These are phyloP conservation scores for Peromyscus californicus DNA, from an alignment of 2,113 vertebrate species.

Conservation along the genomic window DNA sequence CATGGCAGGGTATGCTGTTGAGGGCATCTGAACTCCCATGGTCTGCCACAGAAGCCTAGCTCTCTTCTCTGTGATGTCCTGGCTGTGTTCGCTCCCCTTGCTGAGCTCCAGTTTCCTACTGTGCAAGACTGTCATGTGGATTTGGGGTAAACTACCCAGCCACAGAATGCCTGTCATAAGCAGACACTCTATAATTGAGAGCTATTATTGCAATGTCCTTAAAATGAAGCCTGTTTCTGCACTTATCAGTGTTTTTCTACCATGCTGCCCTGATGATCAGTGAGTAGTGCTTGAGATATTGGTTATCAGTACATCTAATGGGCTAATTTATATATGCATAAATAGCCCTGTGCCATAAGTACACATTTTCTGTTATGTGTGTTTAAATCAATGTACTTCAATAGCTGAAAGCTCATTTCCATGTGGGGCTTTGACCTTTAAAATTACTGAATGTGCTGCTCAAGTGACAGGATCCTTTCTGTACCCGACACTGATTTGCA, in stretches of 20 bases:
- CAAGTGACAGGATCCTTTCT: conserved; percentile 75
- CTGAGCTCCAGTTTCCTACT: background rate
- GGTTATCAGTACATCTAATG: conserved; percentile 36
- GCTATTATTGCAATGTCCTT: background rate
- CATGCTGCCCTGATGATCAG: background rate
- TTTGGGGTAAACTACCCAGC: background rate
- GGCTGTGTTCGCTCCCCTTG: background rate
- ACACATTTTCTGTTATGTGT: conserved; percentile 53
- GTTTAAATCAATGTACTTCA: conserved; percentile 62
- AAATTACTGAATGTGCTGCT: conserved; percentile 64
- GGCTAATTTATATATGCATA: conserved; percentile 49
- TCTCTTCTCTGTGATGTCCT: background rate
- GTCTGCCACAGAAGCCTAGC: background rate
- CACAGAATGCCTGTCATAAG: background rate
- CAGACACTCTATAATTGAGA: background rate
- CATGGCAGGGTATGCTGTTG: accelerated
- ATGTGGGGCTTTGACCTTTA: conserved; percentile 76
- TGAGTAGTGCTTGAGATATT: background rate
- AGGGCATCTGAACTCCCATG: background rate
- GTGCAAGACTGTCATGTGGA: background rate
- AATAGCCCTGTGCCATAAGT: background rate
- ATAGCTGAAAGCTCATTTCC: conserved; percentile 72
- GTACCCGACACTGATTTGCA: conserved; percentile 76
- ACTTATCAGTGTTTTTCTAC: conserved; percentile 9
- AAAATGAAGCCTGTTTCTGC: background rate